Conservation (phyloP, 2,113 vertebrate genomes). For the Todiramphus chloris region DNA sequence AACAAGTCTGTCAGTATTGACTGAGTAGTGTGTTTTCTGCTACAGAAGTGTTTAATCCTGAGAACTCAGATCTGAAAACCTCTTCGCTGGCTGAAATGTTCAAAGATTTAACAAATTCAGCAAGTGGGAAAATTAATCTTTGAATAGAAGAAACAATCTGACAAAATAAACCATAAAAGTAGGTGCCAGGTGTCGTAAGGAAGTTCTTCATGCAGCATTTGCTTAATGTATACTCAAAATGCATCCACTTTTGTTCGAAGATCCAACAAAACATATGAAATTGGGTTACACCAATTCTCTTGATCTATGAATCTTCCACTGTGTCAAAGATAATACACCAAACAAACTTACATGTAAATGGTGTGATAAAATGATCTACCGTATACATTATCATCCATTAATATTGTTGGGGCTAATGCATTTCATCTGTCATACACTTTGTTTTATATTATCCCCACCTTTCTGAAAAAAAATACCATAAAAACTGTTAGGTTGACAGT, state of each 20-base stretch:
- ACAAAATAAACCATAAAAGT: constrained; percentile 65
- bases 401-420: constrained; percentile 63
- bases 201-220: constrained; percentile 61
- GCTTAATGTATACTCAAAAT: constrained; percentile 68
- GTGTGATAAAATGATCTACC: constrained; percentile 68
- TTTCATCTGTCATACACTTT: constrained; percentile 58
- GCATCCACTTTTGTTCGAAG: constrained; percentile 69
- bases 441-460: constrained; percentile 55
- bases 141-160: constrained; percentile 65
- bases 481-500: neutral
- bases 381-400: constrained; percentile 74
- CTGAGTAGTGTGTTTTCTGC: constrained; percentile 11
- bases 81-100: constrained; percentile 58
- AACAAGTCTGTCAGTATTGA: constrained; percentile 35
- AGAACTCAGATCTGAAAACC: constrained; percentile 58
- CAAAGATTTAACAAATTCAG: constrained; percentile 69
- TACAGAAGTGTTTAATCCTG: constrained; percentile 40
- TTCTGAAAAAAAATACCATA: constrained; percentile 19
- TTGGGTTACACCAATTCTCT: constrained; percentile 74
- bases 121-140: constrained; percentile 68
- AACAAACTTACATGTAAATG: constrained; percentile 72
- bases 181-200: constrained; percentile 57
- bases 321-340: constrained; percentile 68
- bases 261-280: constrained; percentile 74
- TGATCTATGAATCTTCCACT: constrained; percentile 70